Evolutionary conservation across 1,140 invertebrate genomes (phyloP).

Genomic region (Drosophila sturtevanti): DNA sequence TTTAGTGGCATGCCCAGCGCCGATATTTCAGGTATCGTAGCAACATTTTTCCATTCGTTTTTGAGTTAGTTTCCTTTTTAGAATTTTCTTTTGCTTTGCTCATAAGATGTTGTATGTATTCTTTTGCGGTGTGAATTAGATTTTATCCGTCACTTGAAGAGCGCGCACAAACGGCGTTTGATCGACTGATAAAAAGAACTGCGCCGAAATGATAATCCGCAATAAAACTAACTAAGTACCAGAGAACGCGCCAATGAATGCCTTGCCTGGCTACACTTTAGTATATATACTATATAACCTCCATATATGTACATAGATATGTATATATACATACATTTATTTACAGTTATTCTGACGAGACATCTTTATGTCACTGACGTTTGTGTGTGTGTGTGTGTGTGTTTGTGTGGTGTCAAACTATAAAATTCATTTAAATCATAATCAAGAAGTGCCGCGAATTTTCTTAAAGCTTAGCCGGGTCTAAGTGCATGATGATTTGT

Average conservation of each 20-base stretch:
- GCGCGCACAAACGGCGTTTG: slow-evolving; percentile 56
- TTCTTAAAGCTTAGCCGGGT: slow-evolving; percentile 35
- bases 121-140: slow-evolving; percentile 21
- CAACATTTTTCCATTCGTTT: slow-evolving; percentile 30
- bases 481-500: slow-evolving; percentile 25
- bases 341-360: slow-evolving; percentile 30
- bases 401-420: slow-evolving; percentile 48
- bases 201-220: slow-evolving; percentile 64
- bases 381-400: no score
- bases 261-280: slow-evolving; percentile 42
- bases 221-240: slow-evolving; percentile 44
- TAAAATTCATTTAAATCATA: slow-evolving; percentile 79
- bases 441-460: slow-evolving; percentile 61
- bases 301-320: slow-evolving; percentile 28
- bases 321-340: slow-evolving; percentile 6
- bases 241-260: slow-evolving; percentile 63
- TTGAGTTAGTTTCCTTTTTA: not conserved
- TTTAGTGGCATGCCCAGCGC: slow-evolving; percentile 28
- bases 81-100: not conserved
- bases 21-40: not conserved
- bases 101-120: not conserved
- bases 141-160: slow-evolving; percentile 63
- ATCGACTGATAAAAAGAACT: slow-evolving; percentile 79
- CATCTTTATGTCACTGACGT: slow-evolving; percentile 15
- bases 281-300: slow-evolving; percentile 63